phyloP scores from a whole-genome alignment of 2,113 vertebrate species.

The Salvelinus alpinus region DNA sequence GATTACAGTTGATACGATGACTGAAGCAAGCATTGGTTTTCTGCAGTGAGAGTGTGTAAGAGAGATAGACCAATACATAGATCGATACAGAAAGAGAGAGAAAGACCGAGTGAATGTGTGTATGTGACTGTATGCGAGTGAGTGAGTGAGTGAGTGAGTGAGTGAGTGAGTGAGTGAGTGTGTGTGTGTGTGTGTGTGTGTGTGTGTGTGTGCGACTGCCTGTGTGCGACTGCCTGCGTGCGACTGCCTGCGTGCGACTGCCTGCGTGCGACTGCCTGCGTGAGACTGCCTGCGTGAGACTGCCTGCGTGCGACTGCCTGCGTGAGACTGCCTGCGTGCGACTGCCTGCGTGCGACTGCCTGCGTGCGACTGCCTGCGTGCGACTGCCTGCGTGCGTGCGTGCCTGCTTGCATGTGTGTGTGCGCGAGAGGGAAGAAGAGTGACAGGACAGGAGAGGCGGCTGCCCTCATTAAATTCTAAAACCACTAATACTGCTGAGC shows the following conservation, averaged over 20 bases:
- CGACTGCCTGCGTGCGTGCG: too few species aligned
- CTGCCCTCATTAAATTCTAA: neutral
- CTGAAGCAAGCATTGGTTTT: neutral
- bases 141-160: too few species aligned
- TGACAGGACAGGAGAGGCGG: neutral
- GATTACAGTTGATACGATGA: neutral
- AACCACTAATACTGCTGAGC: neutral
- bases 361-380: rapidly evolving
- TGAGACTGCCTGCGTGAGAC: too few species aligned
- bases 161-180: too few species aligned
- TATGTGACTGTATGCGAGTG: too few species aligned
- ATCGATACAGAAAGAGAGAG: neutral
- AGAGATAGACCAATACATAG: neutral
- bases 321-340: too few species aligned
- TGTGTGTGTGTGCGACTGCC: too few species aligned
- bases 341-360: rapidly evolving
- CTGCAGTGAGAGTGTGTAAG: neutral
- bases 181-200: too few species aligned
- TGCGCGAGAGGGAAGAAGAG: neutral
- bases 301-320: rapidly evolving
- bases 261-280: rapidly evolving
- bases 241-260: rapidly evolving
- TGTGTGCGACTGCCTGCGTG: too few species aligned
- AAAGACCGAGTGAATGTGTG: neutral
- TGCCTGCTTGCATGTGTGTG: too few species aligned